Percentiles rank a stretch among this genome's conserved stretches.
These are phyloP conservation scores for Embiotoca jacksoni DNA, from an alignment of 2,113 vertebrate genomes.

Conservation along the genomic window DNA sequence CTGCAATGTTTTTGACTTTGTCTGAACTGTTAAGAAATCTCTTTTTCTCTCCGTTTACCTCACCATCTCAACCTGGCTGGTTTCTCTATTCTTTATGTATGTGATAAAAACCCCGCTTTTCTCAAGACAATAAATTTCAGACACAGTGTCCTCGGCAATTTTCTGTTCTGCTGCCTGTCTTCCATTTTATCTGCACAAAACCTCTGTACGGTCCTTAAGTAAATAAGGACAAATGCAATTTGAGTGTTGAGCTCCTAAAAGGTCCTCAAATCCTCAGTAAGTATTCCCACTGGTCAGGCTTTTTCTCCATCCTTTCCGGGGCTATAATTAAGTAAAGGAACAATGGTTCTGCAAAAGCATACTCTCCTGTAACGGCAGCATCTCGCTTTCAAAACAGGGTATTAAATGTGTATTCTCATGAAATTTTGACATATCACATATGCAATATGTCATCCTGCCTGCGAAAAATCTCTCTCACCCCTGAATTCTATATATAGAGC, in stretches of 20 bases:
- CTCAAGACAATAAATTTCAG: neutral
- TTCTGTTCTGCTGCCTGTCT: constrained; percentile 2
- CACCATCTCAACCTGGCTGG: neutral
- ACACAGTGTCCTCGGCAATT: constrained; percentile 14
- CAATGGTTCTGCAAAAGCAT: neutral
- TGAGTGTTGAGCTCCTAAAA: constrained; percentile 13
- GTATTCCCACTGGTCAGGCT: neutral
- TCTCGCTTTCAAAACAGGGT: constrained; percentile 17
- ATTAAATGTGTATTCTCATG: neutral
- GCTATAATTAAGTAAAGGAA: constrained; percentile 6
- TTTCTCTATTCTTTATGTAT: neutral
- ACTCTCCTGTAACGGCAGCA: constrained; percentile 2
- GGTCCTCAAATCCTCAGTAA: constrained; percentile 10
- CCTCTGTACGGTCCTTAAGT: constrained; percentile 1
- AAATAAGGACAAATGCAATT: constrained; percentile 26
- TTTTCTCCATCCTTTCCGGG: neutral
- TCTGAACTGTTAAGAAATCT: constrained; percentile 1
- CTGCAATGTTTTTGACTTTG: neutral
- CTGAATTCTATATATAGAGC: constrained; percentile 1
- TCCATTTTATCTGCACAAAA: constrained; percentile 4
- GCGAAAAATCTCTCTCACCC: neutral
- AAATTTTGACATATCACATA: neutral
- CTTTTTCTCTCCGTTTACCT: neutral
- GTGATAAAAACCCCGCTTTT: constrained; percentile 1
- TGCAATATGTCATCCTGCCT: neutral